Evolutionary conservation across 2,113 vertebrate species (phyloP).

Genomic region (Melanocharis versteri): DNA sequence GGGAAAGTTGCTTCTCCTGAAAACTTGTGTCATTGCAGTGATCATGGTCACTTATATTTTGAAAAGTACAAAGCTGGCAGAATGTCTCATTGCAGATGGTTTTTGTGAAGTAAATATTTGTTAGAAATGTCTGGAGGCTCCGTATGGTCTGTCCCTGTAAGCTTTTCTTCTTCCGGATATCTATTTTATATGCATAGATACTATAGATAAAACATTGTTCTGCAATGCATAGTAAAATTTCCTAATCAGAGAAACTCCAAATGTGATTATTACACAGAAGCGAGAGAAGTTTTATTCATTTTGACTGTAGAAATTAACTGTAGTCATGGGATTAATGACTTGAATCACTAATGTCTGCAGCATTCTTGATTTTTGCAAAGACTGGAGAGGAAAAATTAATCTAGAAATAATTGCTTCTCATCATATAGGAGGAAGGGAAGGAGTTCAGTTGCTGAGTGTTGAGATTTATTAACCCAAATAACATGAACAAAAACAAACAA

Average conservation of each 20-base stretch:
- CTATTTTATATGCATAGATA: neutral
- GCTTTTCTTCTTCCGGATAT: neutral
- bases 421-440: neutral
- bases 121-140: neutral
- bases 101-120: neutral
- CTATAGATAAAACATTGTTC: neutral
- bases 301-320: neutral
- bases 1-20: neutral
- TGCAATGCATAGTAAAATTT: neutral
- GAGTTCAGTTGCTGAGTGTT: neutral
- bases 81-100: neutral
- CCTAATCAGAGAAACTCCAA: neutral
- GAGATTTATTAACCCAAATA: neutral
- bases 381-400: neutral
- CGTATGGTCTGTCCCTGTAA: neutral
- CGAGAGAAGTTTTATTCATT: neutral
- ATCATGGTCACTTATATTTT: fast-evolving
- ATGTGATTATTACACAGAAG: neutral
- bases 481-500: neutral
- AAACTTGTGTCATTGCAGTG: neutral
- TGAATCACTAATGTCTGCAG: neutral
- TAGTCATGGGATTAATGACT: neutral
- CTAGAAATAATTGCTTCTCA: neutral
- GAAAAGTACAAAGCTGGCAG: neutral
- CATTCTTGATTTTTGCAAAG: neutral